Percentiles rank a stretch among this genome's conserved stretches.
Evolutionary conservation across 2,888 invertebrate species (phyloP).

Genomic region (Eupithecia insigniata): DNA sequence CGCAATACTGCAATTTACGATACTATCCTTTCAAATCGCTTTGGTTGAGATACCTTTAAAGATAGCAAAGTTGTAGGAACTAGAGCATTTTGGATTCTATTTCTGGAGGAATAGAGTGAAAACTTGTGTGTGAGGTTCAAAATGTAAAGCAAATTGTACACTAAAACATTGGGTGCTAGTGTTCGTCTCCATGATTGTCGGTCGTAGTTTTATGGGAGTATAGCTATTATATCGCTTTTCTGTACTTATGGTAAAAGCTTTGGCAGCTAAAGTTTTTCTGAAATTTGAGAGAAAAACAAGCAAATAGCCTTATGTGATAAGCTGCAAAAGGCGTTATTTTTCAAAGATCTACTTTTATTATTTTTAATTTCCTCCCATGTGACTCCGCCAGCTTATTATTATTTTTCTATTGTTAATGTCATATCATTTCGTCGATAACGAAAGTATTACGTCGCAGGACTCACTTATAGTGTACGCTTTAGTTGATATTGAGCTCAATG

Average conservation of each 20-base stretch:
- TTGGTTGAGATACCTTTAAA: slow-evolving; percentile 21
- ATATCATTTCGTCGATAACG: no score
- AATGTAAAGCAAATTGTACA: background rate
- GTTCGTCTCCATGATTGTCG: background rate
- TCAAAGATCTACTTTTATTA: background rate
- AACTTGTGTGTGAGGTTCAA: background rate
- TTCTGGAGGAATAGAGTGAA: background rate
- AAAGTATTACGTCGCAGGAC: no score
- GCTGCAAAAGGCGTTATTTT: background rate
- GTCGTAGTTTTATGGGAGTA: background rate
- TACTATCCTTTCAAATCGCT: slow-evolving; percentile 40
- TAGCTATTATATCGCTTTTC: no score
- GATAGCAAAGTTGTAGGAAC: slow-evolving; percentile 38
- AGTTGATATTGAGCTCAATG: no score
- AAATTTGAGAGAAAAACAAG: background rate
- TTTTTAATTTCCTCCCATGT: background rate
- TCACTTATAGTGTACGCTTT: no score
- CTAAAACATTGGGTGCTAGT: background rate
- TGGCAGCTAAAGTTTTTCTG: background rate
- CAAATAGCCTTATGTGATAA: background rate
- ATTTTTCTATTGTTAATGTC: no score
- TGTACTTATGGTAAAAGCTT: background rate
- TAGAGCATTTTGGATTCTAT: background rate
- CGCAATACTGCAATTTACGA: slow-evolving; percentile 33
- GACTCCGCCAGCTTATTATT: background rate